Evolutionary conservation across 2,888 invertebrate species (phyloP), one percentile per base, ranked within the genome.

Genomic region (Drosophila subsilvestris): DNA sequence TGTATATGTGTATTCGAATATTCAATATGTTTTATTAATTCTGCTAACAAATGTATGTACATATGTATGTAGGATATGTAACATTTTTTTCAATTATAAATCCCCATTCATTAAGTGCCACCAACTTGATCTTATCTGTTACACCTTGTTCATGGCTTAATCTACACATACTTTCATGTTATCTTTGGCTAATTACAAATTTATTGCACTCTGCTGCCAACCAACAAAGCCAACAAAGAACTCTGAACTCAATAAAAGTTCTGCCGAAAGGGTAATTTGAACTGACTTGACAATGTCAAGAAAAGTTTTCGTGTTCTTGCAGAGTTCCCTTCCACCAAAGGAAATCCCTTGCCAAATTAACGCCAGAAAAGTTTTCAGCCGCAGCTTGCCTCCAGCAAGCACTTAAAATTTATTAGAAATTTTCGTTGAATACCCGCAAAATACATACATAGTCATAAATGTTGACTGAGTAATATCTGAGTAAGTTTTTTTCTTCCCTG

Each of bases 331-430:
- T 4, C 2, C 32, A 4, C 12, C 32, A 12, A 37, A 12, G 6
- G 12, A 50, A 42, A 66, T 53, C 66, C 65, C 43, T 67, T 55
- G 20, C n/a, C 49, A 67, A 68, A 68, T 68, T 68, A 68, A 45
- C 68, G 56, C 60, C 63, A 12, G 29, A 44, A 71, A 63, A 49
- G 58, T 63, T 37, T n/a, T 4, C 20, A 2, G 42, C 6, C 14
- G 29, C 29, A 22, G 20, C 44, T 45, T 10, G 56, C 74, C 63
- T 25, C 50, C 7, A 47, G 50, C 61, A 56, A 80, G 66, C 56
- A 63, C 42, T 57, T 62, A 54, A 63, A 69, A 63, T 72, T 17
- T 63, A 63, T 71, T 66, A 55, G 74, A 65, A 54, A 65, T 72
- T 43, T 49, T 20, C 48, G 47, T 42, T 59, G 59, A 65, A 67